Base-by-base conservation (phyloP, 1,140 invertebrate genomes). In the Hormaphis cornu region DNA sequence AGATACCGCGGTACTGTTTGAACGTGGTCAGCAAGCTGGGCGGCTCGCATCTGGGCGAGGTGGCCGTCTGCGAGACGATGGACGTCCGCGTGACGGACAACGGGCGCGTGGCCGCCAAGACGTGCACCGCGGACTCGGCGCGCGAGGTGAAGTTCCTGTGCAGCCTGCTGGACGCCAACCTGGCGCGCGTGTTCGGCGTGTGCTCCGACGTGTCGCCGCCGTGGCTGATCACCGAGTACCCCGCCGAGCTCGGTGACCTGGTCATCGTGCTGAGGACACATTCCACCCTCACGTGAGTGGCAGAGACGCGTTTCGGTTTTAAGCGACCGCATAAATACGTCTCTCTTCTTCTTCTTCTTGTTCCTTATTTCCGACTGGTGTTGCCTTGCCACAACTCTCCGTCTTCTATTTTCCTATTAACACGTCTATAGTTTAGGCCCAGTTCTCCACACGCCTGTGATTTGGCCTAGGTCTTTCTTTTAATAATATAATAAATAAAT, bases 191-290 rank as follows among this genome's bases (percentile, higher is more conserved):
- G 28, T 78, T 92, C 54, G 89, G 88, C 8, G 83, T 90, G 35
- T 87, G 87, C 75, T 77, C 80, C 6, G 77, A 77, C 22, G 83
- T 84, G 69, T 79, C 85, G 69, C 86, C 86, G 7, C 81, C 85
- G 12, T 87, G 86, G 81, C 84, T 87, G 72, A 83, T 91, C 30
- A 83, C 89, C 69, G 89, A 92, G 77, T 89, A 89, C 77, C 81
- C 83, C 72, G 87, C 87, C 73, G 87, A 88, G 74, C 83, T 87
- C 71, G 88, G 89, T n/a, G 89, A 91, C 79, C 81, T 91, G 16
- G 84, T 86, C 74, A 87, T 90, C 76, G 88, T 88, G 78, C 81
- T 90, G 5, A 52, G 66, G 10, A 69, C 72, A 1, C 72, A 72
- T 33, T 56, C 70, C 4, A 70, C 69, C 5, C 59, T 75, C 14